Conservation (phyloP, 2,888 invertebrate genomes). For the Harmothoe impar region DNA sequence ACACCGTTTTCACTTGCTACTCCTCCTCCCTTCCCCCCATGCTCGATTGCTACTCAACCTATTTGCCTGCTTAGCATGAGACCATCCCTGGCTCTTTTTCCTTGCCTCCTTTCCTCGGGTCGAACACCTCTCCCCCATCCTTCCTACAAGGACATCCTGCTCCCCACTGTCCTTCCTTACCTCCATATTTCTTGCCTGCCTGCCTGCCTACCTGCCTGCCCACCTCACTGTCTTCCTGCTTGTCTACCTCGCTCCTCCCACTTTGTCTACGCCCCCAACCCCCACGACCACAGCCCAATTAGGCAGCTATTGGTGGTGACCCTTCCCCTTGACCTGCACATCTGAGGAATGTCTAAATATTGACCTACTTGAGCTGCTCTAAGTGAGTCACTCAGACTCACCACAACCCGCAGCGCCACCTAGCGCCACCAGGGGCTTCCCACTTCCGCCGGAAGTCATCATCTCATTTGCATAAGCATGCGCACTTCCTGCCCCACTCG, state of each 20-base stretch:
- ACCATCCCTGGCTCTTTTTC: too few species aligned
- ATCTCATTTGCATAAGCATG: constrained; percentile 23
- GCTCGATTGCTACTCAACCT: too few species aligned
- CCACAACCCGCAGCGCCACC: background rate
- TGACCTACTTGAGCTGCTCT: background rate
- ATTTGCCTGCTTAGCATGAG: too few species aligned
- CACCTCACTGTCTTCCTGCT: too few species aligned
- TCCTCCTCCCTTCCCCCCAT: too few species aligned
- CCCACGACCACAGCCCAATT: constrained; percentile 25
- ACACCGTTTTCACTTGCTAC: too few species aligned
- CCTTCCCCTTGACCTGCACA: background rate
- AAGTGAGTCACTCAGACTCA: background rate
- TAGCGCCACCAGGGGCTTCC: background rate
- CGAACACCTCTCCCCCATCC: too few species aligned
- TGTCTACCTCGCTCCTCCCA: background rate
- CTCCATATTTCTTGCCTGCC: too few species aligned
- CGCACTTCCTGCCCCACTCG: background rate
- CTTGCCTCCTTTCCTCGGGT: too few species aligned
- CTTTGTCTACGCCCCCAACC: background rate
- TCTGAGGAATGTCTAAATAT: constrained; percentile 1
- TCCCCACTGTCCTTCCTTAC: too few species aligned
- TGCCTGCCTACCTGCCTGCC: too few species aligned
- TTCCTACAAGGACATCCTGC: too few species aligned
- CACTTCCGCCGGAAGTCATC: constrained; percentile 29
- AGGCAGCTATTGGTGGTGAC: background rate